A percentile compares a stretch with the other conserved stretches of the same genome.
phyloP scores from a whole-genome alignment of 2,888 invertebrate genomes.

The Stramonita haemastoma region DNA sequence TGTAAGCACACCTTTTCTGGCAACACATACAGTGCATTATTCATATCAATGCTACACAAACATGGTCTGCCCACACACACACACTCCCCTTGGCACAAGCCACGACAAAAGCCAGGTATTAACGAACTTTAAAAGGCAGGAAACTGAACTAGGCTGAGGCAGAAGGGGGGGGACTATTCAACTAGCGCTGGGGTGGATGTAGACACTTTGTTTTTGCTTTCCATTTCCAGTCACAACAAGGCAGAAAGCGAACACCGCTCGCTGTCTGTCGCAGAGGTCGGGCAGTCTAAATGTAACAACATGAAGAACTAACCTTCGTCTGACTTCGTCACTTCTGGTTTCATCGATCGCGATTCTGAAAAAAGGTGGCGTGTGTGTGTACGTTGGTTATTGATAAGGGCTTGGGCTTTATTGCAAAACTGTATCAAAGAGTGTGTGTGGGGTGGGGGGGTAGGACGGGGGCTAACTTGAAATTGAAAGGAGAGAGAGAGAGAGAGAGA shows the following conservation, averaged over 20 bases:
- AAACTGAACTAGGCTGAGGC: background rate
- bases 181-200: background rate
- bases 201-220: background rate
- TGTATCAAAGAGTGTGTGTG: too few species aligned
- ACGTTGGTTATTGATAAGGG: background rate
- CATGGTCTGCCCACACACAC: background rate
- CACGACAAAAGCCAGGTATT: background rate
- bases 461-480: too few species aligned
- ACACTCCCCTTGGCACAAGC: background rate
- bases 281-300: background rate
- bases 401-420: background rate
- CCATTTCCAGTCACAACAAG: background rate
- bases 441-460: too few species aligned
- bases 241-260: background rate
- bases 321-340: slow-evolving; percentile 40
- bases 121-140: background rate
- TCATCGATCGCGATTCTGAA: slow-evolving; percentile 39
- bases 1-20: too few species aligned
- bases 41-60: background rate
- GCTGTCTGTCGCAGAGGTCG: too few species aligned
- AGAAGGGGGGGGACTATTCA: background rate
- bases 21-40: too few species aligned
- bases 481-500: background rate
- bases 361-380: background rate
- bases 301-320: slow-evolving; percentile 36